Evolutionary conservation across 2,888 invertebrate genomes (phyloP).

Genomic region (Dynastes hyllus): DNA sequence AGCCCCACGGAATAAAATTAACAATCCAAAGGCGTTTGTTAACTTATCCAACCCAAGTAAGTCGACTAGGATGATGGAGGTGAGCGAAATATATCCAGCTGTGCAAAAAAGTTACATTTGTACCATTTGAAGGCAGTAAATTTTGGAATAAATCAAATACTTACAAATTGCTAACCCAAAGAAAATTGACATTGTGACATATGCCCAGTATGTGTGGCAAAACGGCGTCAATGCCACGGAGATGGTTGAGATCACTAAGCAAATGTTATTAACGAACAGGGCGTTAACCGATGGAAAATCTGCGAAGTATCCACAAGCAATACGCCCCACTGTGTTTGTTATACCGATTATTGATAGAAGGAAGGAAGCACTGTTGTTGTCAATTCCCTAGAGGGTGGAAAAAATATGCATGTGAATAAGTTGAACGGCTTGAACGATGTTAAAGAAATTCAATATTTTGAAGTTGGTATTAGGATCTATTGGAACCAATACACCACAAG

Average conservation of each 20-base stretch:
- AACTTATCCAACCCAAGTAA: slow-evolving; percentile 95
- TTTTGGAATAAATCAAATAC: slow-evolving; percentile 65
- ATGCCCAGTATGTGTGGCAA: slow-evolving; percentile 83
- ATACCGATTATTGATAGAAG: slow-evolving; percentile 90
- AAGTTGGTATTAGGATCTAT: no score
- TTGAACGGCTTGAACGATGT: neutral
- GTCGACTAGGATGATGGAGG: slow-evolving; percentile 98
- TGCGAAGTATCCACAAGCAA: slow-evolving; percentile 91
- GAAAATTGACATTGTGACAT: slow-evolving; percentile 87
- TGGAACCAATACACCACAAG: no score
- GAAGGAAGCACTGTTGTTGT: slow-evolving; percentile 81
- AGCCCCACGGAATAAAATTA: slow-evolving; percentile 95
- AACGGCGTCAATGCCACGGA: slow-evolving; percentile 89
- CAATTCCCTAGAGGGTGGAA: slow-evolving; percentile 78
- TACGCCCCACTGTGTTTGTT: slow-evolving; percentile 94
- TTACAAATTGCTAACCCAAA: slow-evolving; percentile 95
- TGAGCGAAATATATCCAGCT: slow-evolving; percentile 98
- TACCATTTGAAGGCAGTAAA: neutral
- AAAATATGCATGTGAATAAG: neutral
- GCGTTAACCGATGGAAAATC: slow-evolving; percentile 95
- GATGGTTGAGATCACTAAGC: slow-evolving; percentile 91
- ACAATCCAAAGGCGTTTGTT: slow-evolving; percentile 97
- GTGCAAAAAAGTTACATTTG: slow-evolving; percentile 56
- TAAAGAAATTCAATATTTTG: no score
- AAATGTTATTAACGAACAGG: slow-evolving; percentile 92